These are phyloP conservation scores for Gymnoscelis rufifasciata DNA, from an alignment of 2,888 invertebrate genomes.

Conservation along the genomic window DNA sequence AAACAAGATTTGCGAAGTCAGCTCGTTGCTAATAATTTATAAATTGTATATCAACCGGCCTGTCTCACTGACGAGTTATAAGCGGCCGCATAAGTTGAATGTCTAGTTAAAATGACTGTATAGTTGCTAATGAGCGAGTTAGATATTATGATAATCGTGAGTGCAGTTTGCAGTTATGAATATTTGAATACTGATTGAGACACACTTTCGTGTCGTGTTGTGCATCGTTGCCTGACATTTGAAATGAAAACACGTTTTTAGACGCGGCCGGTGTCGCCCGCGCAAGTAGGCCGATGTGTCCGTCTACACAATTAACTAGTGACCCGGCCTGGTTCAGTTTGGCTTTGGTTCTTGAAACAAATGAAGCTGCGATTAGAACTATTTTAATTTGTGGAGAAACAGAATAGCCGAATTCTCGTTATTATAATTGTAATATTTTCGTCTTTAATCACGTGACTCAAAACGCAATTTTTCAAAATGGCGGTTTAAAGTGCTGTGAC, in stretches of 20 bases:
- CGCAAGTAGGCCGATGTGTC: constrained; percentile 12
- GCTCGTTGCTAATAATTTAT: no score
- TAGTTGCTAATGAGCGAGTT: constrained; percentile 9
- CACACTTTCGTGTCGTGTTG: constrained; percentile 21
- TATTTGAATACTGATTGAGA: constrained; percentile 23
- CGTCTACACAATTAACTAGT: constrained; percentile 13
- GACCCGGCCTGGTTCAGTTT: constrained; percentile 8
- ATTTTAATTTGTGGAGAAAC: no score
- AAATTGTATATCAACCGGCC: no score
- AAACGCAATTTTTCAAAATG: no score
- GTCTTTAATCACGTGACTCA: no score
- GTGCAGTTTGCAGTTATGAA: constrained; percentile 16
- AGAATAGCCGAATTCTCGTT: no score
- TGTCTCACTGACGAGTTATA: no score
- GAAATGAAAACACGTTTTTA: constrained; percentile 11
- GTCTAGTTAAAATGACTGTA: not conserved
- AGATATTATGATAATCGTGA: constrained; percentile 3
- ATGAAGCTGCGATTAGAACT: not conserved
- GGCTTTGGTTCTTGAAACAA: not conserved
- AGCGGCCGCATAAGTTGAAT: no score
- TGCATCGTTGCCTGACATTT: constrained; percentile 18
- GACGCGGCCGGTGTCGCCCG: not conserved
- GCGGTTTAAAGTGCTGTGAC: no score
- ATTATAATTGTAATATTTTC: no score
- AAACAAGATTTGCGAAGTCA: no score